phyloP scores from a whole-genome alignment of 2,888 invertebrate genomes.

The Lycocerus yunnanus region DNA sequence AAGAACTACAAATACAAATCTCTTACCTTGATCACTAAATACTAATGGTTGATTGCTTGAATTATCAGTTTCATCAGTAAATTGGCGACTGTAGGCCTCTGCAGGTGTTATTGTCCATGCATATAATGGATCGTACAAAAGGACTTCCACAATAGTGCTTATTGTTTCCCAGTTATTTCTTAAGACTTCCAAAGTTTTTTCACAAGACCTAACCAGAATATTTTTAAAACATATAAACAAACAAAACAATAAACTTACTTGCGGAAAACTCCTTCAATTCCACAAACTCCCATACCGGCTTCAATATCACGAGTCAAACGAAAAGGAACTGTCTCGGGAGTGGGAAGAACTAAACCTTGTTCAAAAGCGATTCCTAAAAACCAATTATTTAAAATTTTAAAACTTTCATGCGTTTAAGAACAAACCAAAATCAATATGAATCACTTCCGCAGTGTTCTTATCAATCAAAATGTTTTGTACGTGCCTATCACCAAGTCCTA shows the following conservation, averaged over 20 bases:
- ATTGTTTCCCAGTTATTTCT: constrained; percentile 81
- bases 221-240: not conserved
- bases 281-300: constrained; percentile 91
- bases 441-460: constrained; percentile 84
- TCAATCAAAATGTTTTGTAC: constrained; percentile 93
- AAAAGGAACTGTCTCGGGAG: constrained; percentile 95
- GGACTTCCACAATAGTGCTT: constrained; percentile 86
- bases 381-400: not conserved
- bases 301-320: constrained; percentile 91
- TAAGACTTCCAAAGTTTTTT: constrained; percentile 85
- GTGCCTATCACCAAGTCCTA: constrained; percentile 95
- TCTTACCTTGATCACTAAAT: constrained; percentile 6
- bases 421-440: constrained; percentile 95
- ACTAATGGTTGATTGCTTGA: not conserved
- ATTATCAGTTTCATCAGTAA: constrained; percentile 37
- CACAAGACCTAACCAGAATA: constrained; percentile 73
- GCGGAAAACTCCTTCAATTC: constrained; percentile 87
- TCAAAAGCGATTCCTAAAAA: constrained; percentile 90
- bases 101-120: constrained; percentile 81
- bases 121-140: constrained; percentile 93
- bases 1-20: constrained; percentile 6
- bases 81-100: constrained; percentile 63
- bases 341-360: constrained; percentile 85
- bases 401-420: not conserved
- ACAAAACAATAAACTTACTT: constrained; percentile 57